Percentiles rank a stretch among this genome's conserved stretches.
phyloP scores from a whole-genome alignment of 1,140 invertebrate species.

The Meteorus sp. region DNA sequence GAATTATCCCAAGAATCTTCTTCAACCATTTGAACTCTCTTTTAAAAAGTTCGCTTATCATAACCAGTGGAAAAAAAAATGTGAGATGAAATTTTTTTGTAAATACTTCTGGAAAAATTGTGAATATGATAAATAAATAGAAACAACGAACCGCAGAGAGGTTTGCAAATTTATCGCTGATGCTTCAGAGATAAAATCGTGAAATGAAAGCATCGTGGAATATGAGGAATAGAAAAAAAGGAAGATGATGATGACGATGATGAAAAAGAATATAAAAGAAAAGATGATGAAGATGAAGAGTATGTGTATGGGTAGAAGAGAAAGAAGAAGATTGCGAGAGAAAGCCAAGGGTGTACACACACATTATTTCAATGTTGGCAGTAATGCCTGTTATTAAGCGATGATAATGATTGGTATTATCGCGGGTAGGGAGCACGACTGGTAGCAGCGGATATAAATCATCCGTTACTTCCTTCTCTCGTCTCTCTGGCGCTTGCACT shows the following conservation, averaged over 20 bases:
- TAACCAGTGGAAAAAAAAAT: no score
- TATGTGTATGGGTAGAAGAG: no score
- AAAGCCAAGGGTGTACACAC: conserved; percentile 19
- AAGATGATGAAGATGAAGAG: no score
- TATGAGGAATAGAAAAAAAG: background rate
- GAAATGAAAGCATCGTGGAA: background rate
- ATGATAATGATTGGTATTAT: conserved; percentile 63
- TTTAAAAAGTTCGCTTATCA: no score
- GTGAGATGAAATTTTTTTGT: no score
- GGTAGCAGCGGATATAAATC: conserved; percentile 62
- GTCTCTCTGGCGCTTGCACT: conserved; percentile 40
- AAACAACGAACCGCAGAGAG: conserved; percentile 35
- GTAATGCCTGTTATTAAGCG: conserved; percentile 63
- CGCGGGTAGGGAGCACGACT: conserved; percentile 58
- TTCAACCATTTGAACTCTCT: no score
- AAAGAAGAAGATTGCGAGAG: conserved; percentile 7
- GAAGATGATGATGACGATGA: background rate
- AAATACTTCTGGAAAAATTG: no score
- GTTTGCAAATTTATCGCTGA: background rate
- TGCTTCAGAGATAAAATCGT: background rate
- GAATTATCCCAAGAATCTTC: no score
- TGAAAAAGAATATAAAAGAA: conserved; percentile 29
- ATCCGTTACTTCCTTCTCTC: conserved; percentile 58
- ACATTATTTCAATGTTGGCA: conserved; percentile 62
- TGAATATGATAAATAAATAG: background rate